phyloP scores from a whole-genome alignment of 2,888 invertebrate genomes.

The Hyles lineata region DNA sequence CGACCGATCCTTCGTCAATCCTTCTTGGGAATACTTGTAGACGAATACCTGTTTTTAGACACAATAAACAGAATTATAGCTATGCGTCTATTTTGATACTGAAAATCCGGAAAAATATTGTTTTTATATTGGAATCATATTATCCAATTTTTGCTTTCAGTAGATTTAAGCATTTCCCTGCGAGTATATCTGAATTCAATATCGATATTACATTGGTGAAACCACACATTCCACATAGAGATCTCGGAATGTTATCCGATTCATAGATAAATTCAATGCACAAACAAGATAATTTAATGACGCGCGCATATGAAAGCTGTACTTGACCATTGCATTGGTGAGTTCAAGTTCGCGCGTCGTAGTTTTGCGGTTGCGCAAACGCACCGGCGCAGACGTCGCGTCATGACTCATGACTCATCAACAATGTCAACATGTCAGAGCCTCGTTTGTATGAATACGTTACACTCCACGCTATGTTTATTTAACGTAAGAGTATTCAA shows the following conservation, averaged over 20 bases:
- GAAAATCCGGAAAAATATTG: too few relatives aligned
- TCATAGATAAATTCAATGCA: background rate
- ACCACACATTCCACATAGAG: background rate
- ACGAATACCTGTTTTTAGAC: background rate
- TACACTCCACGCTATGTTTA: conserved; percentile 65
- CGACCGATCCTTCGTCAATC: too few relatives aligned
- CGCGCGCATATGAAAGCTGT: conserved; percentile 43
- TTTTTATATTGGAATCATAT: too few relatives aligned
- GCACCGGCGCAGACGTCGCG: conserved; percentile 51
- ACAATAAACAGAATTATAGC: too few relatives aligned
- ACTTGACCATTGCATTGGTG: conserved; percentile 69
- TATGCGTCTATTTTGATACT: too few relatives aligned
- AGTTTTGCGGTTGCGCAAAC: conserved; percentile 60
- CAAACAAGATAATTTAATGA: conserved; percentile 9
- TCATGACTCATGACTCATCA: conserved; percentile 67
- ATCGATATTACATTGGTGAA: too few relatives aligned
- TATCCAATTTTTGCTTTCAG: too few relatives aligned
- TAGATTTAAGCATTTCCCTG: too few relatives aligned
- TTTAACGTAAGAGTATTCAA: conserved; percentile 57
- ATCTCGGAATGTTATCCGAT: background rate
- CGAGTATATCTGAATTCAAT: too few relatives aligned
- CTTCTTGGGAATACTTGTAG: too few relatives aligned
- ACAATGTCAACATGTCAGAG: conserved; percentile 68
- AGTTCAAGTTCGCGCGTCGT: conserved; percentile 72
- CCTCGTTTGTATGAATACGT: conserved; percentile 69